These are phyloP conservation scores for Takifugu ocellatus DNA, from an alignment of 2,797 vertebrate species.

Conservation along the genomic window DNA sequence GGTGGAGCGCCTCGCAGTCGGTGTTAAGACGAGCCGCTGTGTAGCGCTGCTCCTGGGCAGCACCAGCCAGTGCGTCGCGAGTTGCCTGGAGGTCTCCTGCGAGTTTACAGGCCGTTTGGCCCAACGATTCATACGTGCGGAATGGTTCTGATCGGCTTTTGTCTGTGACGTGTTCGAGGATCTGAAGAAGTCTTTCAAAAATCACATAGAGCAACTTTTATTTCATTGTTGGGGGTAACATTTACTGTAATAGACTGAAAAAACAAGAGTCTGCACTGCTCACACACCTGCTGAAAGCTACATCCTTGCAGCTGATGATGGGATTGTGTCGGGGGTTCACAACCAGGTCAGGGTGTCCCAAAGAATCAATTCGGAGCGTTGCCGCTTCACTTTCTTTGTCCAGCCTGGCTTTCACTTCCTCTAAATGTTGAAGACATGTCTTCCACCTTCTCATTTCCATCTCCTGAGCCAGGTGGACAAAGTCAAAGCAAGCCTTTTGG, in stretches of 20 bases:
- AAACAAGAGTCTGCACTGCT: no score
- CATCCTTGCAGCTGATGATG: constrained; percentile 79
- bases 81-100: constrained; percentile 67
- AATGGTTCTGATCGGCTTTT: constrained; percentile 78
- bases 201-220: background rate
- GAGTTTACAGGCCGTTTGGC: constrained; percentile 76
- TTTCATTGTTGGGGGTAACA: background rate
- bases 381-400: constrained; percentile 55
- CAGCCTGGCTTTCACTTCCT: constrained; percentile 71
- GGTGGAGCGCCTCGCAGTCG: constrained; percentile 74
- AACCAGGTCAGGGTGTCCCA: constrained; percentile 72
- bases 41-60: constrained; percentile 71
- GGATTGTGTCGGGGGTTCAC: constrained; percentile 63
- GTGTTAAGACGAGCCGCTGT: constrained; percentile 67
- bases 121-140: constrained; percentile 80
- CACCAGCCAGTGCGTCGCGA: constrained; percentile 69
- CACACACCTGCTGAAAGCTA: constrained; percentile 79
- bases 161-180: constrained; percentile 72
- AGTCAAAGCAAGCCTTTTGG: constrained; percentile 88
- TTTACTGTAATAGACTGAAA: background rate
- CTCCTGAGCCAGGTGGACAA: constrained; percentile 83
- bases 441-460: constrained; percentile 79
- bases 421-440: constrained; percentile 69
- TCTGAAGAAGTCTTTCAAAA: constrained; percentile 80
- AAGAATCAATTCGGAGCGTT: constrained; percentile 60